These are phyloP conservation scores for Cetonia aurata DNA, from an alignment of 2,888 invertebrate genomes.

Conservation along the genomic window DNA sequence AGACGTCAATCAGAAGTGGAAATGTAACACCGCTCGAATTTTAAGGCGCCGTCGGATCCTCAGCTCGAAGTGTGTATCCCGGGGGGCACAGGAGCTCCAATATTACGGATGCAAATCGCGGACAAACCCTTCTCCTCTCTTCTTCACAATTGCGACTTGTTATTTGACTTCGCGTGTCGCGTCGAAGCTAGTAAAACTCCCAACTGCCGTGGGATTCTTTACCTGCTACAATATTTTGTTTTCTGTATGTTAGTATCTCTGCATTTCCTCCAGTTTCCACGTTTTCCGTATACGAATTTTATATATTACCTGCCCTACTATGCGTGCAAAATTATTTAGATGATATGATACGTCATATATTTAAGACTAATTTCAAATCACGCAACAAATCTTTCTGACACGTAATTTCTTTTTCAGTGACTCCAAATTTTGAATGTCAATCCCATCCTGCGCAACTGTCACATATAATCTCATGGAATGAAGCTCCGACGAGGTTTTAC, in stretches of 20 bases:
- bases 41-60: conserved; percentile 21
- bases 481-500: no score
- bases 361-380: no score
- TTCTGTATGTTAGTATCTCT: conserved; percentile 1
- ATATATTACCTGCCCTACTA: conserved; percentile 1
- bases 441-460: no score
- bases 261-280: neutral
- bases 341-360: no score
- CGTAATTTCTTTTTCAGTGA: no score
- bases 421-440: no score
- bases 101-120: conserved; percentile 39
- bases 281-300: neutral
- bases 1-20: conserved; percentile 34
- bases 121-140: conserved; percentile 26
- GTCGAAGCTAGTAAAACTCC: conserved; percentile 17
- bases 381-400: no score
- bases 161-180: conserved; percentile 32
- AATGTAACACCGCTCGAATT: conserved; percentile 31
- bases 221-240: conserved; percentile 6
- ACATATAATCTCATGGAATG: no score
- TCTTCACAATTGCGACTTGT: conserved; percentile 35
- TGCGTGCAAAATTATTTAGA: neutral
- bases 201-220: neutral
- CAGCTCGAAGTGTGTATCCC: neutral
- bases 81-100: neutral